phyloP scores from a whole-genome alignment of 1,140 invertebrate genomes.

The Propsilocerus akamusi region DNA sequence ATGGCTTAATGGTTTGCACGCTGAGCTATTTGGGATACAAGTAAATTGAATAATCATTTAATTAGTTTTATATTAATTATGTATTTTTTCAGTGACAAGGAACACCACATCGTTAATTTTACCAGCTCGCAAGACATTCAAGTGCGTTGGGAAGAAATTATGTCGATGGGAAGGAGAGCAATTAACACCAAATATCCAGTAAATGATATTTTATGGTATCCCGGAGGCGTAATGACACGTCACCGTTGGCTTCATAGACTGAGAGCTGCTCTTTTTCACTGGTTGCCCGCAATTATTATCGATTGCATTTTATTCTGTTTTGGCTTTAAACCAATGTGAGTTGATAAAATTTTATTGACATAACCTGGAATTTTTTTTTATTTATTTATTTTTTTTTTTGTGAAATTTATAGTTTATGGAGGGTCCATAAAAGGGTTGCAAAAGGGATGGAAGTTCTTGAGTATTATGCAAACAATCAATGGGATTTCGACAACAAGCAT shows the following conservation, averaged over 20 bases:
- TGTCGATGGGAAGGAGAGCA: conserved; percentile 60
- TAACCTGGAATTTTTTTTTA: not conserved
- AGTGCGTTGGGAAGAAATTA: conserved; percentile 64
- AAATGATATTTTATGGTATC: conserved; percentile 71
- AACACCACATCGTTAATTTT: conserved; percentile 43
- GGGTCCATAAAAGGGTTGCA: conserved; percentile 52
- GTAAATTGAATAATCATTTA: conserved; percentile 14
- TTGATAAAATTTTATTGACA: conserved; percentile 3
- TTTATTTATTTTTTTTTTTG: not conserved
- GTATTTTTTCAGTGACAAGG: conserved; percentile 20
- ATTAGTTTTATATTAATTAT: conserved; percentile 2
- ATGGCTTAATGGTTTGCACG: conserved; percentile 49
- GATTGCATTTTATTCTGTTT: conserved; percentile 53
- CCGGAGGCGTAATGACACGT: conserved; percentile 73
- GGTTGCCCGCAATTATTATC: conserved; percentile 64
- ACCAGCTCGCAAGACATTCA: conserved; percentile 60
- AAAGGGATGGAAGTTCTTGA: conserved; percentile 74
- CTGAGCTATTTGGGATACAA: conserved; percentile 37
- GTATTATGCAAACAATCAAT: conserved; percentile 70
- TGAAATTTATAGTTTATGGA: conserved; percentile 35
- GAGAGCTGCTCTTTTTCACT: conserved; percentile 64
- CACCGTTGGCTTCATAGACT: conserved; percentile 54
- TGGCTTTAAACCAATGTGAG: conserved; percentile 69
- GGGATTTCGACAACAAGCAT: conserved; percentile 53
- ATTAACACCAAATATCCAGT: conserved; percentile 51